Evolutionary conservation across 2,113 vertebrate genomes (phyloP).

Genomic region (Antennarius striatus): DNA sequence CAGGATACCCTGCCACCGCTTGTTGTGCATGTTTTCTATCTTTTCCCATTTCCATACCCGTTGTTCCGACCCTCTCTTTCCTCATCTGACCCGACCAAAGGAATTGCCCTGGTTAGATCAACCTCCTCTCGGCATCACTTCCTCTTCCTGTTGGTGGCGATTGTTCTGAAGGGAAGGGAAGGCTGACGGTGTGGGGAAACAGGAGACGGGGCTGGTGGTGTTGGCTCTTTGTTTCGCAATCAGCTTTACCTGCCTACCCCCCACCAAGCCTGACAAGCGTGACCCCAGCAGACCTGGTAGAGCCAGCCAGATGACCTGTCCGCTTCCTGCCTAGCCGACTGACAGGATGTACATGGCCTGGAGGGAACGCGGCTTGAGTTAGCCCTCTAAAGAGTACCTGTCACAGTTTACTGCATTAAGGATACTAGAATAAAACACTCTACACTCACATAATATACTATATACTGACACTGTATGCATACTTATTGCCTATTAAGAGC

Average conservation of each 20-base stretch:
- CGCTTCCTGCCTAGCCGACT: conserved; percentile 61
- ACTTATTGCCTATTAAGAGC: too few species aligned
- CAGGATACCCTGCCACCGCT: conserved; percentile 47
- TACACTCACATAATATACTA: too few species aligned
- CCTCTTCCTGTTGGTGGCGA: conserved; percentile 68
- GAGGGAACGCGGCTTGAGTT: conserved; percentile 6
- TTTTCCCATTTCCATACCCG: conserved; percentile 48
- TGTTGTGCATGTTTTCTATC: conserved; percentile 35
- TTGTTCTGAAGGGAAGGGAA: conserved; percentile 70
- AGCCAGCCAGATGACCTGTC: conserved; percentile 44
- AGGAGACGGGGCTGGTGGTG: background rate
- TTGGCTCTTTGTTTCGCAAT: conserved; percentile 56
- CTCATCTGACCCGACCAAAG: conserved; percentile 46
- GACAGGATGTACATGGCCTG: conserved; percentile 60
- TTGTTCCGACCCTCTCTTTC: conserved; percentile 52
- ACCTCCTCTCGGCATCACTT: conserved; percentile 68
- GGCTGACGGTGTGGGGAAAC: conserved; percentile 52
- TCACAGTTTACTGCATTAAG: background rate
- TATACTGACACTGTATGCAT: too few species aligned
- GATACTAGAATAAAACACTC: too few species aligned
- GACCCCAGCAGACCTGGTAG: conserved; percentile 50
- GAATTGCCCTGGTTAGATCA: conserved; percentile 65
- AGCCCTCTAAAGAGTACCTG: background rate
- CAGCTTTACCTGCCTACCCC: conserved; percentile 63
- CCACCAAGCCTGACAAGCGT: conserved; percentile 59